These are phyloP conservation scores for Rousettus leschenaultii DNA, from an alignment of 2,113 vertebrate genomes.

Conservation along the genomic window DNA sequence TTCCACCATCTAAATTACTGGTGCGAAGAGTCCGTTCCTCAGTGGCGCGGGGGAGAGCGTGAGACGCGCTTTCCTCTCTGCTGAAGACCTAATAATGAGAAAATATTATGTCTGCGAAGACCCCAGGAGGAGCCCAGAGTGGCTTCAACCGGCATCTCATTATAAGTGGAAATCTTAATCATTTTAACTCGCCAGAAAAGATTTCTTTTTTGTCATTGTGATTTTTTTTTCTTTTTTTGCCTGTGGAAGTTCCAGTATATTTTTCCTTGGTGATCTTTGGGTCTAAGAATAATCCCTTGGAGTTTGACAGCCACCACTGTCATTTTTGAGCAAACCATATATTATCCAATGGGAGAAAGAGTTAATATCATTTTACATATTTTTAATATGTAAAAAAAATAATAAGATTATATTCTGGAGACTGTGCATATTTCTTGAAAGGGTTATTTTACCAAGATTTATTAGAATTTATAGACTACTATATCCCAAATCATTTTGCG, in stretches of 20 bases:
- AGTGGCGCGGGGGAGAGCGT: conserved; percentile 64
- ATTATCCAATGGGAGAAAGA: neutral
- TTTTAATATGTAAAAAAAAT: neutral
- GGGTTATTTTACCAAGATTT: neutral
- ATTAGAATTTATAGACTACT: neutral
- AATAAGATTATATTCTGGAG: neutral
- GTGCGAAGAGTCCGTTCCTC: conserved; percentile 72
- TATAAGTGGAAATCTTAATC: conserved; percentile 73
- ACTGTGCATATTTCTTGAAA: neutral
- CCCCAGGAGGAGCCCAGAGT: conserved; percentile 77
- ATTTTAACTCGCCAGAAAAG: conserved; percentile 69
- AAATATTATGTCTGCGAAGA: conserved; percentile 80
- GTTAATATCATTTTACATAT: neutral
- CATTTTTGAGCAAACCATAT: neutral
- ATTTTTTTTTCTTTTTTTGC: neutral
- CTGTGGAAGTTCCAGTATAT: conserved; percentile 58
- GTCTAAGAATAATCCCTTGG: conserved; percentile 43
- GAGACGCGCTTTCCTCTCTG: conserved; percentile 61
- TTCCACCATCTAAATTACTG: conserved; percentile 72
- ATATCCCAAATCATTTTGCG: neutral
- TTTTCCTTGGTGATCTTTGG: conserved; percentile 47
- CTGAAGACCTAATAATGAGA: conserved; percentile 82
- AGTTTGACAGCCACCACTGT: neutral
- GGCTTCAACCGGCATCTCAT: conserved; percentile 76
- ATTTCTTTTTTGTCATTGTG: conserved; percentile 40